Conservation (phyloP, 2,113 vertebrate genomes). For the Xerus inauris region DNA sequence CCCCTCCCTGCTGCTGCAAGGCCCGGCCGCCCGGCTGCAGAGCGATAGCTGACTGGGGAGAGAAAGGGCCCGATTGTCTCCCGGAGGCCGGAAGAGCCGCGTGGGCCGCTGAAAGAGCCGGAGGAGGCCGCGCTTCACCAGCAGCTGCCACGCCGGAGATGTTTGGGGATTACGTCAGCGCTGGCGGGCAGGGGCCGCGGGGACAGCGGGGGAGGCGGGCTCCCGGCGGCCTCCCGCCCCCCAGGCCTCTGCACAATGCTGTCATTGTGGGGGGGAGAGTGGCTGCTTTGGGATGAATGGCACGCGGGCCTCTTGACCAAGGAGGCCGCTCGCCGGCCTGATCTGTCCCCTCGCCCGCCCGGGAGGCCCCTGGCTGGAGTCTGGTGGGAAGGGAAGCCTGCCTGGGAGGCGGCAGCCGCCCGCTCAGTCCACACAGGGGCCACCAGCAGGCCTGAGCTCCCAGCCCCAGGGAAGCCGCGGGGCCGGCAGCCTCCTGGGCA, state of each 20-base stretch:
- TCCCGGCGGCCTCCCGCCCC: conserved; percentile 83
- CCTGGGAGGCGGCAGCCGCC: conserved; percentile 49
- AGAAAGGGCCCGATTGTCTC: conserved; percentile 95
- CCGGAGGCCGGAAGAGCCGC: conserved; percentile 88
- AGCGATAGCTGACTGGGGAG: conserved; percentile 93
- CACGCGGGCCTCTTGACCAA: conserved; percentile 88
- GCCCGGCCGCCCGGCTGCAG: conserved; percentile 86
- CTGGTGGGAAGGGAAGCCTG: conserved; percentile 74
- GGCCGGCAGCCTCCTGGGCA: neutral
- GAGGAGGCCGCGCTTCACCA: conserved; percentile 90
- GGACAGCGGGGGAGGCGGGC: conserved; percentile 74
- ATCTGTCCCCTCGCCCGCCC: conserved; percentile 86
- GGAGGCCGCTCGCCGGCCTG: conserved; percentile 85
- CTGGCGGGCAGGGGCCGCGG: conserved; percentile 83
- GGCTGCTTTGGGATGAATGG: conserved; percentile 88
- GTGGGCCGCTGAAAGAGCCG: conserved; percentile 86
- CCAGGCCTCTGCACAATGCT: conserved; percentile 91
- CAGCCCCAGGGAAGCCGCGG: conserved; percentile 61
- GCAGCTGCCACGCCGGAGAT: conserved; percentile 94
- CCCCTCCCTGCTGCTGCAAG: conserved; percentile 83
- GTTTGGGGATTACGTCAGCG: conserved; percentile 95
- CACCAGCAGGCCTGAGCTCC: conserved; percentile 72
- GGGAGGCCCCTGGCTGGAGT: conserved; percentile 85
- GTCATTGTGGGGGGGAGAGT: conserved; percentile 91
- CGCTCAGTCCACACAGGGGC: neutral